Conservation (phyloP, 2,113 vertebrate genomes). For the Aegotheles bennettii region DNA sequence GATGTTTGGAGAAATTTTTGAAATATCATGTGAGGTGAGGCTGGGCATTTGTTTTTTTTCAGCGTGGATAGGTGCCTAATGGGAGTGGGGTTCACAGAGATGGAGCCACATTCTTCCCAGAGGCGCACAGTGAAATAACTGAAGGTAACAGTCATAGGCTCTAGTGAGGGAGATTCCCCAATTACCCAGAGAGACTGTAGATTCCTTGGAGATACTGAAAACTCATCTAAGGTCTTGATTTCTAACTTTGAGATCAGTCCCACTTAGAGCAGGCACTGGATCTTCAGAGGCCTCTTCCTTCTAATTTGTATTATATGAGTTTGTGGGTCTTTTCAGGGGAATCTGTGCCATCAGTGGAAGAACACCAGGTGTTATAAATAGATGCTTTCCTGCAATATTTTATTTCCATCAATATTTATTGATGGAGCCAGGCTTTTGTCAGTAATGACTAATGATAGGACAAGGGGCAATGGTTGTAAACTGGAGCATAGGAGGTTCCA, state of each 20-base stretch:
- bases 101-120: neutral
- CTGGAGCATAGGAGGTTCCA: too few relatives aligned
- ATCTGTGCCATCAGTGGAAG: neutral
- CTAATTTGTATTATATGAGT: neutral
- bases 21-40: neutral
- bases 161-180: neutral
- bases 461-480: too few relatives aligned
- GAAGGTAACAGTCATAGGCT: neutral
- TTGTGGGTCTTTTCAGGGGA: neutral
- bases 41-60: neutral
- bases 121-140: neutral
- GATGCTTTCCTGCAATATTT: neutral
- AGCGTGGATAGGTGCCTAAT: neutral
- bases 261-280: neutral
- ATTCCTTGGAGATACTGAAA: neutral
- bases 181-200: neutral
- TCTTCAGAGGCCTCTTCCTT: neutral
- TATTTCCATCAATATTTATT: too few relatives aligned
- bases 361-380: neutral
- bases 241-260: neutral
- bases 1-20: neutral
- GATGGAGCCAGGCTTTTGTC: too few relatives aligned
- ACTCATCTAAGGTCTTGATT: neutral
- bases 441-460: too few relatives aligned
- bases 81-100: neutral